Conservation (phyloP, 2,113 vertebrate genomes). For the Xiphophorus maculatus region DNA sequence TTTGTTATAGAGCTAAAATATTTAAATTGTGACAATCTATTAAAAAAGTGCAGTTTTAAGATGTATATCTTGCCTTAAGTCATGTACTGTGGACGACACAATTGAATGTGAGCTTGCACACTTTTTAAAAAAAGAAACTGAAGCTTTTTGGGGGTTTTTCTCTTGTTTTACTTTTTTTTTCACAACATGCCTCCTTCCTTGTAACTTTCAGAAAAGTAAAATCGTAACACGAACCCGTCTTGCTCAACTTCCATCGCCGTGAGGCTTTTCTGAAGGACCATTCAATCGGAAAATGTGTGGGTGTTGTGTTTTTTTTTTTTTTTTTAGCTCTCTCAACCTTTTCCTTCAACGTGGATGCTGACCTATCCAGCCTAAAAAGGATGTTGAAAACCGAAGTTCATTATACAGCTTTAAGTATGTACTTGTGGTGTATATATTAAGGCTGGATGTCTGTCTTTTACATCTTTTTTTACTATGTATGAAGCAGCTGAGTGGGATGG, state of each 20-base stretch:
- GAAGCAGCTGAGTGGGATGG: slow-evolving; percentile 31
- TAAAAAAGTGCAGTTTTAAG: slow-evolving; percentile 15
- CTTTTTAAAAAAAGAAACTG: slow-evolving; percentile 1
- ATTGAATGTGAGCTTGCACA: slow-evolving; percentile 66
- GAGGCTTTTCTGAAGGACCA: slow-evolving; percentile 75
- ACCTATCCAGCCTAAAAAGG: slow-evolving; percentile 63
- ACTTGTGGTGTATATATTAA: slow-evolving; percentile 36
- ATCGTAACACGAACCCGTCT: slow-evolving; percentile 44
- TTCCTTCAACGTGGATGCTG: slow-evolving; percentile 62
- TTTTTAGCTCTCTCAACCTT: slow-evolving; percentile 45
- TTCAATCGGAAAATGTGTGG: slow-evolving; percentile 77
- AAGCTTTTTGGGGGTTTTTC: slow-evolving; percentile 10
- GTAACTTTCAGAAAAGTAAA: slow-evolving; percentile 55
- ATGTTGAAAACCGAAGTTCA: slow-evolving; percentile 45
- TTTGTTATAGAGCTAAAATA: slow-evolving; percentile 32
- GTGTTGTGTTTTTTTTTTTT: slow-evolving; percentile 42
- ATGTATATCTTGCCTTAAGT: slow-evolving; percentile 46
- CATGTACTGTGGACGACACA: slow-evolving; percentile 56
- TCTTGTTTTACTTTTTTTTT: not conserved
- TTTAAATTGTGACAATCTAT: slow-evolving; percentile 46
- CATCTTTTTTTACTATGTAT: slow-evolving; percentile 42
- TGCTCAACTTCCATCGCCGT: slow-evolving; percentile 60
- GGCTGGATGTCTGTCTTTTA: slow-evolving; percentile 46
- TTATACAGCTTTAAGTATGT: slow-evolving; percentile 46
- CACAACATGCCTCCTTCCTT: slow-evolving; percentile 34